Evolutionary conservation across 2,113 vertebrate genomes (phyloP), one percentile per base, ranked within the genome.

Genomic region (Panthera uncia): DNA sequence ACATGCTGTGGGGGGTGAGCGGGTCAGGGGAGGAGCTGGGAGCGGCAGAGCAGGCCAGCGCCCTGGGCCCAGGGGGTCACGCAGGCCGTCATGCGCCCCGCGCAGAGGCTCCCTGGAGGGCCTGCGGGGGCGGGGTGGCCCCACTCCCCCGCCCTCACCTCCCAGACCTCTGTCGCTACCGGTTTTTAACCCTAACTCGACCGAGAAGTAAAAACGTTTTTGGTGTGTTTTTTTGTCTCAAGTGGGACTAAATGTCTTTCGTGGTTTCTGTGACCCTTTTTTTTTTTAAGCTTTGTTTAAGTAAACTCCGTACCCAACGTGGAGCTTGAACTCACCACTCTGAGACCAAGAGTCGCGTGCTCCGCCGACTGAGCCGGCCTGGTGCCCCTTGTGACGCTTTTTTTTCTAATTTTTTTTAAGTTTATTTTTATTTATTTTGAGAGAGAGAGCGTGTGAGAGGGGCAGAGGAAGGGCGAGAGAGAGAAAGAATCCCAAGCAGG

Each of bases 241-340:
- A 27, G 1, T 41, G 4, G 19, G 38, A 45, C 23, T 25, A 27
- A 74, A 41, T 0, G 1, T 41, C 5, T 74, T 27, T 41, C 5
- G 0, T 25, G 12, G 23, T 13, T 74, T 66, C 38, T 14, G 38
- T 27, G 38, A 41, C 12, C 4, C 1, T 36, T 36, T 23, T 36
- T 63, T 63, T 63, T 68, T 38, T 38, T 23, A 11, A 36, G 19
- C 3, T 36, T 31, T 15, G 12, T 33, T 15, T 71, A 18, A 69
- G 33, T 36, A n/a, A 21, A 3, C 7, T 21, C 33, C 36, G 2
- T 8, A 36, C 18, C 29, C 3, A 0, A 1, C 19, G 0, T 23
- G n/a, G 69, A 36, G 69, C 19, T 23, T 4, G 19, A 38, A 23
- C n/a, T 21, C n/a, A 12, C 4, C 19, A 10, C 69, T 9, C 1